phyloP scores from a whole-genome alignment of 2,113 vertebrate genomes.

The Hiodon alosoides region DNA sequence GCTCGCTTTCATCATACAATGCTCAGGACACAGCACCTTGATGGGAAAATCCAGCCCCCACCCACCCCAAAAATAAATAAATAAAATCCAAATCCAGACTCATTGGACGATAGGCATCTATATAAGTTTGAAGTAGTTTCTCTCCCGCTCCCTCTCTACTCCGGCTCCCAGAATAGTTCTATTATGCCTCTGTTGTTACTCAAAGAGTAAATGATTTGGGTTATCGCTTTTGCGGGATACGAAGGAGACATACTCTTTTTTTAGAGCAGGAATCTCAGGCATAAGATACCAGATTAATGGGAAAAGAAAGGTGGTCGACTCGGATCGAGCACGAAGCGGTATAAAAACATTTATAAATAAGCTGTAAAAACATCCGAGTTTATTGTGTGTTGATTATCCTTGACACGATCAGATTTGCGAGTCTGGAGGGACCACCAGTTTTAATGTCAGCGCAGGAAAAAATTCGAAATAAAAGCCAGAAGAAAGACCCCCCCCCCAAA shows the following conservation, averaged over 20 bases:
- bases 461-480: neutral
- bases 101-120: conserved; percentile 10
- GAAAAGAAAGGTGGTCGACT: neutral
- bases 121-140: conserved; percentile 34
- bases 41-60: neutral
- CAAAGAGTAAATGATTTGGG: conserved; percentile 54
- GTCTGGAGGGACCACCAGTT: too few species aligned
- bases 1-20: conserved; percentile 13
- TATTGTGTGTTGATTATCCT: conserved; percentile 26
- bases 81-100: conserved; percentile 7
- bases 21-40: conserved; percentile 13
- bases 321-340: neutral
- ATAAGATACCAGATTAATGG: conserved; percentile 10
- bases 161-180: conserved; percentile 31
- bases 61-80: neutral
- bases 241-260: conserved; percentile 49
- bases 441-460: neutral
- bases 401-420: conserved; percentile 9
- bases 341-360: conserved; percentile 17
- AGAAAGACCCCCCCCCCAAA: neutral
- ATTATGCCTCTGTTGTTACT: conserved; percentile 31
- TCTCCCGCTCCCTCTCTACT: conserved; percentile 34
- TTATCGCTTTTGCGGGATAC: conserved; percentile 39
- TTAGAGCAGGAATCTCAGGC: conserved; percentile 33
- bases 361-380: conserved; percentile 22